phyloP scores from a whole-genome alignment of 2,888 invertebrate genomes.

The Troilus luridus region DNA sequence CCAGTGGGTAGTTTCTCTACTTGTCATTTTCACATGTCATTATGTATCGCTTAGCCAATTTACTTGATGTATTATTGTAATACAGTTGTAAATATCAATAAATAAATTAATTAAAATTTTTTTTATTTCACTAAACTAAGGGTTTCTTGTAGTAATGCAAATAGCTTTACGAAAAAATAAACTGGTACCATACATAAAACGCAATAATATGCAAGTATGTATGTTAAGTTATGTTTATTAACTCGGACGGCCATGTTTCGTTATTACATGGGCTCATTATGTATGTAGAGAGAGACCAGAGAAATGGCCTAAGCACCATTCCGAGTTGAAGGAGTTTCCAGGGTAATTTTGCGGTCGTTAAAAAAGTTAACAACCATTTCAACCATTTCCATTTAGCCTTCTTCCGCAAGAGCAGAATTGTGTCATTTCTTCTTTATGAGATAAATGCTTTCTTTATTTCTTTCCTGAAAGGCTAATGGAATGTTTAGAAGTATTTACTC shows the following conservation, averaged over 20 bases:
- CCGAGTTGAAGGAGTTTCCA: not conserved
- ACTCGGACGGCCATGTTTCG: not conserved
- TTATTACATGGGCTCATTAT: not conserved
- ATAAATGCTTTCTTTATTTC: slow-evolving; percentile 23
- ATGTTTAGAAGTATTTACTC: slow-evolving; percentile 5
- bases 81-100: too few species aligned
- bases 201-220: too few species aligned
- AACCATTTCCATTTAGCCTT: not conserved
- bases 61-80: too few species aligned
- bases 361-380: slow-evolving; percentile 13
- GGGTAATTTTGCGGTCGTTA: slow-evolving; percentile 1
- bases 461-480: slow-evolving; percentile 23
- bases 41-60: too few species aligned
- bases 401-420: not conserved
- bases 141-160: too few species aligned
- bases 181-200: too few species aligned
- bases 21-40: too few species aligned
- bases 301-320: not conserved
- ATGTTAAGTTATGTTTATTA: too few species aligned
- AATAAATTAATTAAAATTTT: too few species aligned
- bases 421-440: not conserved
- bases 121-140: too few species aligned
- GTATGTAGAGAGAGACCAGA: not conserved
- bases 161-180: too few species aligned
- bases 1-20: too few species aligned